Evolutionary conservation across 2,113 vertebrate species (phyloP), one percentile per base, ranked within the genome.

Genomic region (Zapus hudsonius): DNA sequence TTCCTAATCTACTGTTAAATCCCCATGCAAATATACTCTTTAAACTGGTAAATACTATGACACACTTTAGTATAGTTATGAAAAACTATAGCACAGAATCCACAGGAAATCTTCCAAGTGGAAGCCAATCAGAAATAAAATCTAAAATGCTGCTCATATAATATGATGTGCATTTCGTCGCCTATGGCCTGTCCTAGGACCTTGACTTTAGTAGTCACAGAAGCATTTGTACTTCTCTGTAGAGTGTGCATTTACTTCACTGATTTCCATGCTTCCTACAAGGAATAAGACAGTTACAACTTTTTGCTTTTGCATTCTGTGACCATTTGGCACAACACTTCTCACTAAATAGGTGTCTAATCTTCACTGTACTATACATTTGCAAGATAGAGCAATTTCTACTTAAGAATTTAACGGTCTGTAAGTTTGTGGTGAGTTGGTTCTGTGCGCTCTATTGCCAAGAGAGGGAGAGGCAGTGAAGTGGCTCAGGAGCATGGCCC

Each of bases 331-430:
- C 7, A 47, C 8, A 25, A 16, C 52, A 12, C 17, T 13, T 90
- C 27, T 84, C 42, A 81, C 22, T 0, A 7, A 10, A 15, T 72
- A 79, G 5, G 16, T 74, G 7, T 63, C 44, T 79, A n/a, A 75
- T 87, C 59, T 72, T 86, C 75, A 47, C 33, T 57, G 19, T 29
- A 38, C 8, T 88, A 23, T 8, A 7, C 7, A 61, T 89, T 91
- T 42, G 88, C 38, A 69, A 47, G 23, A 92, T 89, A 31, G 38
- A 84, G 47, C 74, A 1, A 31, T 64, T 87, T 91, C 89, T 95
- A 47, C 7, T 52, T 31, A 78, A 84, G 11, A 61, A 90, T 61
- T 79, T 70, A 79, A 4, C 33, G 73, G 3, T 19, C 9, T 44
- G n/a, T 13, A 78, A 89, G 44, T 66, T 79, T 80, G 38, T 36